These are phyloP conservation scores for Pseudorasbora parva DNA, from an alignment of 2,113 vertebrate species.

Conservation along the genomic window DNA sequence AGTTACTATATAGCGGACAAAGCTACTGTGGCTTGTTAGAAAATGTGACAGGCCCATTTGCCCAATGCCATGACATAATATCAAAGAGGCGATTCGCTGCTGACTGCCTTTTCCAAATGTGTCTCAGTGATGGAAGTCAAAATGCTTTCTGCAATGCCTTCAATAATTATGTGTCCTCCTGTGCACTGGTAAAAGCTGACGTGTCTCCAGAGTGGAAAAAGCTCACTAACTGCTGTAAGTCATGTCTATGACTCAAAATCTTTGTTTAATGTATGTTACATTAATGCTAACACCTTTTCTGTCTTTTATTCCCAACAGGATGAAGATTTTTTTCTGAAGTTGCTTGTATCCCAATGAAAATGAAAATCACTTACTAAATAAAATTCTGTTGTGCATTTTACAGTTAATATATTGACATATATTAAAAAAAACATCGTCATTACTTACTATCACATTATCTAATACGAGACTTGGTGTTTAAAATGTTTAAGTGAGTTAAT, in stretches of 20 bases:
- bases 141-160: constrained; percentile 73
- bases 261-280: not conserved
- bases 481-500: not conserved
- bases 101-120: constrained; percentile 76
- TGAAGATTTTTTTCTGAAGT: not conserved
- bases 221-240: constrained; percentile 74
- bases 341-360: not conserved
- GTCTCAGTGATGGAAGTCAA: constrained; percentile 62
- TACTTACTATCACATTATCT: not conserved
- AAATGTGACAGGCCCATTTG: constrained; percentile 67
- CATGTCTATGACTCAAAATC: not conserved
- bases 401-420: not conserved
- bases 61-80: constrained; percentile 66
- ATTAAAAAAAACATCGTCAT: not conserved
- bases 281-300: not conserved
- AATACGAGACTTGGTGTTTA: not conserved
- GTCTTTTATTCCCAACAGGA: not conserved
- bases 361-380: not conserved
- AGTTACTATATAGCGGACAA: constrained; percentile 52
- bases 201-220: constrained; percentile 74
- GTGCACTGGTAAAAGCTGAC: constrained; percentile 56
- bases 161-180: constrained; percentile 63
- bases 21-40: constrained; percentile 73
- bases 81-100: constrained; percentile 65
- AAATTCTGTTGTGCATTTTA: not conserved